These are phyloP conservation scores for Anastrepha obliqua DNA, from an alignment of 1,140 invertebrate genomes.

Conservation along the genomic window DNA sequence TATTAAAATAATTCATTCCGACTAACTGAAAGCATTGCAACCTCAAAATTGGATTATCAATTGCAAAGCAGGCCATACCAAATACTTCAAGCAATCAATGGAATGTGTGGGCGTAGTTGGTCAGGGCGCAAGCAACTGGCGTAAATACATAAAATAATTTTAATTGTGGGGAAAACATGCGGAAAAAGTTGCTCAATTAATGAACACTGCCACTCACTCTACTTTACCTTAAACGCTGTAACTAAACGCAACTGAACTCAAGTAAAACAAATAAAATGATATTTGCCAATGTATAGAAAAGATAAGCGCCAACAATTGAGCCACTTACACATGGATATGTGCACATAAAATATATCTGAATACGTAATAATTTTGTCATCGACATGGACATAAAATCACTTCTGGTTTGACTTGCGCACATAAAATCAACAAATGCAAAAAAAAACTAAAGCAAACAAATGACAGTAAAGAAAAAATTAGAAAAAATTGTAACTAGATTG, in stretches of 20 bases:
- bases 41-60: neutral
- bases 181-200: conserved; percentile 20
- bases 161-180: neutral
- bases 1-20: neutral
- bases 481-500: conserved; percentile 14
- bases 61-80: neutral
- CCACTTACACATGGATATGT: neutral
- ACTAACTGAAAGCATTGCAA: neutral
- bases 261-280: neutral
- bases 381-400: conserved; percentile 32
- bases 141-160: neutral
- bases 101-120: neutral
- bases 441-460: neutral
- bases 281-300: neutral
- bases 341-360: neutral
- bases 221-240: no score
- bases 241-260: neutral
- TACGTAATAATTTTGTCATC: conserved; percentile 15
- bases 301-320: neutral
- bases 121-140: neutral
- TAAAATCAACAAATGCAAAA: neutral
- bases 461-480: neutral
- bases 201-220: neutral
- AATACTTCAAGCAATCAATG: neutral
- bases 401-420: conserved; percentile 21